phyloP scores from a whole-genome alignment of 1,140 invertebrate species.

The Mizuhopecten yessoensis region DNA sequence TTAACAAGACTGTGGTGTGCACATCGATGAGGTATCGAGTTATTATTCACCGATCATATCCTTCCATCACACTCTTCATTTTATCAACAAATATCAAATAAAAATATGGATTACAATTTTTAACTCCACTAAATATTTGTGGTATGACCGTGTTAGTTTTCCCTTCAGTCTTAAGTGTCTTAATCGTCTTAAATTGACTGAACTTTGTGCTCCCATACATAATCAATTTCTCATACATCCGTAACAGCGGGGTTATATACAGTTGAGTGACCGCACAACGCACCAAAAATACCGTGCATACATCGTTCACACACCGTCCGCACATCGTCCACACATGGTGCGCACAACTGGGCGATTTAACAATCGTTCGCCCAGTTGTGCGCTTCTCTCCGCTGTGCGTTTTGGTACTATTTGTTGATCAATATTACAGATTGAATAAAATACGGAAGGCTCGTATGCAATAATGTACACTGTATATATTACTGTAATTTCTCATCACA shows the following conservation, averaged over 20 bases:
- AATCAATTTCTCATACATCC: neutral
- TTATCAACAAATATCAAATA: neutral
- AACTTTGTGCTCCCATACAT: neutral
- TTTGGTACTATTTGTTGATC: too few relatives aligned
- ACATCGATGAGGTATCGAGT: neutral
- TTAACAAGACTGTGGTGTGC: neutral
- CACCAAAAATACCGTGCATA: too few relatives aligned
- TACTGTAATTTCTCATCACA: too few relatives aligned
- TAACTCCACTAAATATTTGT: neutral
- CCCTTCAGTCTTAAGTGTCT: neutral
- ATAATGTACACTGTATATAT: too few relatives aligned
- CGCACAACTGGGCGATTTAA: too few relatives aligned
- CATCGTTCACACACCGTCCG: too few relatives aligned
- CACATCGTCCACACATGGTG: too few relatives aligned
- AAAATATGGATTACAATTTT: neutral
- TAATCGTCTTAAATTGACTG: neutral
- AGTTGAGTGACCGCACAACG: too few relatives aligned
- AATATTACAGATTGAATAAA: too few relatives aligned
- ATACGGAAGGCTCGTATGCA: too few relatives aligned
- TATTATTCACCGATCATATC: neutral
- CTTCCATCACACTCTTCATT: neutral
- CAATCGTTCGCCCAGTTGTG: too few relatives aligned
- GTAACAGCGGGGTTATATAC: neutral
- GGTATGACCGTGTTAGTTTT: neutral
- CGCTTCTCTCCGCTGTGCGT: too few relatives aligned